Evolutionary conservation across 1,140 invertebrate genomes (phyloP), one percentile per base, ranked within the genome.

Genomic region (Macrosteles quadrilineatus): DNA sequence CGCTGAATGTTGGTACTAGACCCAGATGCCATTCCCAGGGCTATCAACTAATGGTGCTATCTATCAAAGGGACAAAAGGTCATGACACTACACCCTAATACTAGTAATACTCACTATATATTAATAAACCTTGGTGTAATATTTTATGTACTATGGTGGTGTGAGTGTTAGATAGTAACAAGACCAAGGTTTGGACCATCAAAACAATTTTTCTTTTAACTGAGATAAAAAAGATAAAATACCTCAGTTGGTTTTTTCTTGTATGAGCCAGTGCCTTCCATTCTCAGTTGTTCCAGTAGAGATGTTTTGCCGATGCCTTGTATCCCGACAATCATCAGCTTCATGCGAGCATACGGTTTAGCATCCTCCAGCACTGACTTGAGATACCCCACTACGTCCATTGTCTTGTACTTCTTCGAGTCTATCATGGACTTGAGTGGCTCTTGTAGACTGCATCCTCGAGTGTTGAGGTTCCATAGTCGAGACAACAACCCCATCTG

Each of bases 241-340:
- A 90, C 89, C 76, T 95, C 93, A 0, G 86, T 86, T 0, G 89
- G 86, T 80, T 91, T 90, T 71, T 89, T 90, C 72, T 88, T 87
- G 73, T 89, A 90, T 0, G 86, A 86, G 3, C 90, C 87, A 21
- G 87, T 89, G 0, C 94, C 94, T 80, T 97, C 94, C 32, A 6
- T 4, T 14, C 32, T 36, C 32, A 36, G 78, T 75, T 95, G 90
- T 72, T 96, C 91, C 12, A 99, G 80, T 2, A 99, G 81, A 59
- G 95, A 96, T 0, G 97, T 99, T 81, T 98, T 98, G 0, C 96
- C 94, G 74, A 95, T 95, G 12, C 93, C 94, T 78, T 97, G 93
- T 11, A 94, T 88, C 0, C 98, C 98, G 17, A 99, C 96, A 55
- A 99, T 90, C 97, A 99, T 98, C 1, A 99, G 83, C 79, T 98